These are phyloP conservation scores for Gambusia yucatana DNA, from an alignment of 2,797 vertebrate genomes.

Conservation along the genomic window DNA sequence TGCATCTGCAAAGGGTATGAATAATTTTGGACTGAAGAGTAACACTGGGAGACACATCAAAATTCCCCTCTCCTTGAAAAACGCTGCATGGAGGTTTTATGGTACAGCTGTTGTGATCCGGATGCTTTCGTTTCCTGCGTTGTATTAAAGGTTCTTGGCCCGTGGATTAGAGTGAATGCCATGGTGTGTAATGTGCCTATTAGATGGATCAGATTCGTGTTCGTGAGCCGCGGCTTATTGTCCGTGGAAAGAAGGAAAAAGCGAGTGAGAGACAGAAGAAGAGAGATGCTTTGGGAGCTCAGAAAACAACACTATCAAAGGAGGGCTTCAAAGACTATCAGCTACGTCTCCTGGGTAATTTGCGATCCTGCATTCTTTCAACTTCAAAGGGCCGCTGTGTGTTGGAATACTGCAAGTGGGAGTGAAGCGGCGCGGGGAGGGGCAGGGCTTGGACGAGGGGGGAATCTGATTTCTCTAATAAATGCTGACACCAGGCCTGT, in stretches of 20 bases:
- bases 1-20: neutral
- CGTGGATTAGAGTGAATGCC: slow-evolving; percentile 13
- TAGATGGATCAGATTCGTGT: slow-evolving; percentile 58
- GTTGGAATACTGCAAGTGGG: slow-evolving; percentile 82
- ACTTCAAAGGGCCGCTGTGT: slow-evolving; percentile 93
- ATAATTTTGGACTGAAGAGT: neutral
- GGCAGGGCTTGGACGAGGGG: slow-evolving; percentile 47
- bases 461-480: slow-evolving; percentile 95
- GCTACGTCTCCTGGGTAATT: slow-evolving; percentile 95
- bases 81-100: neutral
- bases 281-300: slow-evolving; percentile 72
- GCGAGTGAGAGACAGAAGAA: slow-evolving; percentile 55
- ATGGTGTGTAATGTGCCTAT: slow-evolving; percentile 41
- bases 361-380: slow-evolving; percentile 91
- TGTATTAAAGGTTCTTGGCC: slow-evolving; percentile 6
- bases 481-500: slow-evolving; percentile 94
- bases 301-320: slow-evolving; percentile 94
- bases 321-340: slow-evolving; percentile 96
- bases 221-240: slow-evolving; percentile 59
- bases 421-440: slow-evolving; percentile 56
- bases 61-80: slow-evolving; percentile 1
- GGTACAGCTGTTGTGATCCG: slow-evolving; percentile 12
- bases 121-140: slow-evolving; percentile 3
- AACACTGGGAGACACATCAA: neutral
- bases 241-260: slow-evolving; percentile 56